Evolutionary conservation across 2,888 invertebrate species (phyloP).

Genomic region (Cheilosia soror): DNA sequence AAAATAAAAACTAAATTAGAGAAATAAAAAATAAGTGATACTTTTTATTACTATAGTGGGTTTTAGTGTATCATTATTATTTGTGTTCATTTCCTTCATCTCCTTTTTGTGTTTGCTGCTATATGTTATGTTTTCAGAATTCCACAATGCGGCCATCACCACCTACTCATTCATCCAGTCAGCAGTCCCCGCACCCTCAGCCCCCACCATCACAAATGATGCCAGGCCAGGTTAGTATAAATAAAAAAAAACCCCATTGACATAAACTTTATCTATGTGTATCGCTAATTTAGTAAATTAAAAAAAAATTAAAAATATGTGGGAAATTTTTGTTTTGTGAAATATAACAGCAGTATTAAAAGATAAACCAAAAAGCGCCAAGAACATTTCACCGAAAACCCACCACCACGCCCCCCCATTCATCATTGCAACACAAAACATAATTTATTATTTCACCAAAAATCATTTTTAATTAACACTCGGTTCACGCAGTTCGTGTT

Average conservation of each 20-base stretch:
- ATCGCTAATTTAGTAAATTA: conserved; percentile 8
- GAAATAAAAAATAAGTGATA: background rate
- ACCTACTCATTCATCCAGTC: conserved; percentile 94
- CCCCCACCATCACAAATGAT: conserved; percentile 93
- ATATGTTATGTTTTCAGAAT: conserved; percentile 86
- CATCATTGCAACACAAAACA: conserved; percentile 25
- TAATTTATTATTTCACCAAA: conserved; percentile 4
- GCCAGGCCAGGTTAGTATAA: conserved; percentile 87
- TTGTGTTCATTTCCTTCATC: conserved; percentile 49
- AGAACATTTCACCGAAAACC: conserved; percentile 15
- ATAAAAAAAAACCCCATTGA: background rate
- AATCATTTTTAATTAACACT: conserved; percentile 3
- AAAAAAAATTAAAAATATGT: conserved; percentile 45
- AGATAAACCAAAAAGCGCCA: background rate
- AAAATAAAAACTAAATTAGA: background rate
- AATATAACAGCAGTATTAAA: conserved; percentile 25
- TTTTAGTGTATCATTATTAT: background rate
- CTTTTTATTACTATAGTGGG: background rate
- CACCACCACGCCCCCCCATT: conserved; percentile 8
- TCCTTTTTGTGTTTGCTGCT: conserved; percentile 75
- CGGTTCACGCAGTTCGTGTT: background rate
- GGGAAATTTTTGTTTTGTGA: conserved; percentile 71
- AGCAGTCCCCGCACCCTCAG: conserved; percentile 94
- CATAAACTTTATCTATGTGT: background rate
- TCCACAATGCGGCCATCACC: conserved; percentile 93